phyloP scores from a whole-genome alignment of 2,797 vertebrate species.

The Rhynchotus rufescens region DNA sequence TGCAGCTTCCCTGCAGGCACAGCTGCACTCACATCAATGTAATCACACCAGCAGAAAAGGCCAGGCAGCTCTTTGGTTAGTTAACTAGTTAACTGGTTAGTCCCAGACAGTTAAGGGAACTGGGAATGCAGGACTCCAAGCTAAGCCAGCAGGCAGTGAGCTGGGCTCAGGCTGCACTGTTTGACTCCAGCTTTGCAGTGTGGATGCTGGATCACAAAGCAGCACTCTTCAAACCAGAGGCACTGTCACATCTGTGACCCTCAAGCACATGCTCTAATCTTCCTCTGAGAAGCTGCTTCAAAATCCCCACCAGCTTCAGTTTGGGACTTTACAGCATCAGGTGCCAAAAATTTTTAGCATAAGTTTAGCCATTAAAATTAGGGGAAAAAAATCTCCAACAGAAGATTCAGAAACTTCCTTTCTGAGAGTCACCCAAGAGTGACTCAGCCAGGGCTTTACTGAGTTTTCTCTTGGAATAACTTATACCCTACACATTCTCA shows the following conservation, averaged over 20 bases:
- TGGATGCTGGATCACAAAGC: neutral
- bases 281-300: neutral
- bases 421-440: neutral
- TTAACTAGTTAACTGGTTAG: no score
- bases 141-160: neutral
- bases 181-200: neutral
- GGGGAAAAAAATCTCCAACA: neutral
- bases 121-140: neutral
- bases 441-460: neutral
- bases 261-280: accelerated
- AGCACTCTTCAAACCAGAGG: neutral
- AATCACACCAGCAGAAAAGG: neutral
- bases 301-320: neutral
- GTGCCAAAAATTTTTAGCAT: neutral
- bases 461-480: neutral
- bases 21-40: neutral
- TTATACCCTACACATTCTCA: neutral
- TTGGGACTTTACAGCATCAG: accelerated
- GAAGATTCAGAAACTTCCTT: neutral
- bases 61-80: neutral
- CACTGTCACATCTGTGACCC: neutral
- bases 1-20: neutral
- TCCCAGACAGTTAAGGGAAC: neutral
- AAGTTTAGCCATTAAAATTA: neutral
- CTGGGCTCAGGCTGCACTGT: neutral